These are phyloP conservation scores for Mixornis gularis DNA, from an alignment of 2,113 vertebrate species.

Conservation along the genomic window DNA sequence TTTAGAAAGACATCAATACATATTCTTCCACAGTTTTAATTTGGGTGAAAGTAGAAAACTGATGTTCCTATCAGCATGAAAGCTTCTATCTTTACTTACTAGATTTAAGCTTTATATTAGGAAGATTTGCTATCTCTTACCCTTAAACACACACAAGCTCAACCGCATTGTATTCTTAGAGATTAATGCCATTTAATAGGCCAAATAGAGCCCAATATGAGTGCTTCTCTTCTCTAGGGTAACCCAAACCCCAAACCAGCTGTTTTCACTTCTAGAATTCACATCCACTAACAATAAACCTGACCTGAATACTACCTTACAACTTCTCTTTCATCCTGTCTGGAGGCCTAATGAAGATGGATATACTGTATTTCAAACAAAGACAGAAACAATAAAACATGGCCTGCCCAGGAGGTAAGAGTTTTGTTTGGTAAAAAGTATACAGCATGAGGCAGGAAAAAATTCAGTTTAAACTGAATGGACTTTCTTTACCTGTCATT, in stretches of 20 bases:
- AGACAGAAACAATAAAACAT: background rate
- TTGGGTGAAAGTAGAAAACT: background rate
- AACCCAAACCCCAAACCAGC: background rate
- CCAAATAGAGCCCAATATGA: background rate
- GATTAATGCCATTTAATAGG: background rate
- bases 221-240: background rate
- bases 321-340: background rate
- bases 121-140: background rate
- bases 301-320: background rate
- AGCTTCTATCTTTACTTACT: background rate
- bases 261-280: background rate
- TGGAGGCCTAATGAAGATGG: background rate
- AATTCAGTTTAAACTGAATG: background rate
- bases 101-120: background rate
- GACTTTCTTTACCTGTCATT: background rate
- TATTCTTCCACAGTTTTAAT: background rate
- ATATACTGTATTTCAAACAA: background rate
- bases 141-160: background rate
- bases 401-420: background rate
- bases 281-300: background rate
- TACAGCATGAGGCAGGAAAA: background rate
- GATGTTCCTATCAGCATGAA: background rate
- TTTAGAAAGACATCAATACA: background rate
- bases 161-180: background rate
- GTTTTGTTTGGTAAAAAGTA: background rate